Conservation (phyloP, 2,113 vertebrate genomes). For the Silurus glanis region DNA sequence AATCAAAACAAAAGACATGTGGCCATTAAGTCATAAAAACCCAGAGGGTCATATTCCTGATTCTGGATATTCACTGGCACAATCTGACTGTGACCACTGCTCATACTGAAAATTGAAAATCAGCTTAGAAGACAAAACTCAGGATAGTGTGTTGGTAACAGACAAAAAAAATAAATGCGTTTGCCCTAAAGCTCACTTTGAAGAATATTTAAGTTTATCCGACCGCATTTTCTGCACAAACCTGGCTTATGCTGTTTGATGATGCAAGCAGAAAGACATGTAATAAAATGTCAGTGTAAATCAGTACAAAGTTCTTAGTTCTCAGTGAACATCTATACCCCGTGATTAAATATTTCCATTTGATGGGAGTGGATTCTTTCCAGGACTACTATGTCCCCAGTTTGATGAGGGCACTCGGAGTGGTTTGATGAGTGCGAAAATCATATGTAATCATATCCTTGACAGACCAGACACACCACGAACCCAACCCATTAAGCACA, state of each 20-base stretch:
- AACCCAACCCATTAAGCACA: background rate
- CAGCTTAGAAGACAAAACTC: background rate
- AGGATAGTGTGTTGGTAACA: background rate
- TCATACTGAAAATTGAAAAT: background rate
- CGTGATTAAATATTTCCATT: background rate
- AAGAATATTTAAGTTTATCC: background rate
- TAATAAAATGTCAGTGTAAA: background rate
- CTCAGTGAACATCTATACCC: background rate
- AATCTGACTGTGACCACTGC: background rate
- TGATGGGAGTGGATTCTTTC: background rate
- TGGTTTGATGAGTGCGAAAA: background rate
- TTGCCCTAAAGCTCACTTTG: background rate
- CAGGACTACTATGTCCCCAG: background rate
- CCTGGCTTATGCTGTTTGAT: background rate
- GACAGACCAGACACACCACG: background rate
- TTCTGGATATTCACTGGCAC: no score
- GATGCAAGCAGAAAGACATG: background rate
- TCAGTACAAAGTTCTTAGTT: background rate
- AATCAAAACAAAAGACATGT: no score
- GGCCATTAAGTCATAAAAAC: no score
- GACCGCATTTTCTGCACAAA: background rate
- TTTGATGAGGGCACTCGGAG: background rate
- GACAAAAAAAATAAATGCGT: background rate
- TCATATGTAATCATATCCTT: background rate
- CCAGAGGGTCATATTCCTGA: no score